Conservation (phyloP, 1,140 invertebrate genomes). For the Campoletis sonorensis region DNA sequence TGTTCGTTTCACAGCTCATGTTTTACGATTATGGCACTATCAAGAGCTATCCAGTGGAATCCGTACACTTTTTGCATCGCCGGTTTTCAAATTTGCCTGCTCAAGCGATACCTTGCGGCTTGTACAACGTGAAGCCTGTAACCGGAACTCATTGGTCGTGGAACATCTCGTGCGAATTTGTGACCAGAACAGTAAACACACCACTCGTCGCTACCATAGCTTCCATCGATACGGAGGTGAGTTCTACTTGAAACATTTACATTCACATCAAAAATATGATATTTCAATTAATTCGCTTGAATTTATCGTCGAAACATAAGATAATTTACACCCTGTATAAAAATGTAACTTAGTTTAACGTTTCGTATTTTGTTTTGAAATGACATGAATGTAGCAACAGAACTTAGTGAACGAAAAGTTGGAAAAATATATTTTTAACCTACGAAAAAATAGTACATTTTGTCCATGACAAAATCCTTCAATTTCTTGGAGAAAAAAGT, state of each 20-base stretch:
- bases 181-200: conserved; percentile 38
- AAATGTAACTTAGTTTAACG: too few relatives aligned
- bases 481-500: too few relatives aligned
- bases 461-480: too few relatives aligned
- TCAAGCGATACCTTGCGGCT: conserved; percentile 70
- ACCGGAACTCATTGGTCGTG: conserved; percentile 57
- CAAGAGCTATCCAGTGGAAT: conserved; percentile 57
- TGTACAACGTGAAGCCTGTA: conserved; percentile 64
- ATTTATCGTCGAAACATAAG: too few relatives aligned
- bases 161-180: conserved; percentile 53
- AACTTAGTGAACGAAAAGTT: too few relatives aligned
- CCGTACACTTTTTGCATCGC: conserved; percentile 65
- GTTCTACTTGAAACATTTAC: neutral
- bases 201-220: conserved; percentile 57
- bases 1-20: conserved; percentile 63
- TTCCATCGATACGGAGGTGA: conserved; percentile 50
- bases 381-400: too few relatives aligned
- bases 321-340: too few relatives aligned
- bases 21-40: conserved; percentile 74
- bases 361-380: too few relatives aligned
- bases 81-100: conserved; percentile 65
- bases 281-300: too few relatives aligned
- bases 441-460: too few relatives aligned
- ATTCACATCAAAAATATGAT: neutral
- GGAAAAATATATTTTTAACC: too few relatives aligned